A percentile compares a stretch with the other conserved stretches of the same genome.
phyloP scores from a whole-genome alignment of 2,888 invertebrate species.

The Taphrorychus bicolor region DNA sequence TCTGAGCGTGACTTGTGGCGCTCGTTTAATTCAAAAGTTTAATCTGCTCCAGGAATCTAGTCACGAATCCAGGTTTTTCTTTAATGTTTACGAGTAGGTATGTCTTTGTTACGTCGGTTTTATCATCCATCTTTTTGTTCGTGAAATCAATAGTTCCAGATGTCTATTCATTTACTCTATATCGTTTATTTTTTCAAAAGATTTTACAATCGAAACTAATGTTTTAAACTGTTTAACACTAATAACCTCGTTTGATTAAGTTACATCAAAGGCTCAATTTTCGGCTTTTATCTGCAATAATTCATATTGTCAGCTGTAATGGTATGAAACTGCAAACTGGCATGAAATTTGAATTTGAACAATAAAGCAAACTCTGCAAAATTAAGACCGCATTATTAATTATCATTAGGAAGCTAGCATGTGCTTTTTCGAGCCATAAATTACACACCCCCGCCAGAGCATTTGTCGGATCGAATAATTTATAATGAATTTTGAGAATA shows the following conservation, averaged over 20 bases:
- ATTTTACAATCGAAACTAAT: too few species aligned
- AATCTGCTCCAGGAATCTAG: not conserved
- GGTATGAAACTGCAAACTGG: not conserved
- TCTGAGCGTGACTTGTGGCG: not conserved
- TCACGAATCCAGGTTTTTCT: not conserved
- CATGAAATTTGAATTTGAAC: not conserved
- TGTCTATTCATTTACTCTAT: too few species aligned
- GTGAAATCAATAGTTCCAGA: too few species aligned
- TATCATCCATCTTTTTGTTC: too few species aligned
- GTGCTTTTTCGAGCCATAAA: slow-evolving; percentile 2
- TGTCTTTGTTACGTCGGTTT: not conserved
- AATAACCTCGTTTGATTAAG: too few species aligned
- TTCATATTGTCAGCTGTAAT: not conserved
- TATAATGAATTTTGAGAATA: not conserved
- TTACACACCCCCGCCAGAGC: not conserved
- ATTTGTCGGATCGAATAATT: slow-evolving; percentile 2
- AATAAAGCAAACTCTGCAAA: not conserved
- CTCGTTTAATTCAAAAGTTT: not conserved
- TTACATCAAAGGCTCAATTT: not conserved
- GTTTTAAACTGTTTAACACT: too few species aligned
- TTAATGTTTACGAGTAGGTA: not conserved
- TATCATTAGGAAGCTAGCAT: slow-evolving; percentile 5
- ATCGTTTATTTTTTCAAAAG: too few species aligned
- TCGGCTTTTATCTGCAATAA: not conserved
- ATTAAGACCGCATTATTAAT: slow-evolving; percentile 1